Conservation (phyloP, 2,888 invertebrate species). For the Drosophila basisetae region DNA sequence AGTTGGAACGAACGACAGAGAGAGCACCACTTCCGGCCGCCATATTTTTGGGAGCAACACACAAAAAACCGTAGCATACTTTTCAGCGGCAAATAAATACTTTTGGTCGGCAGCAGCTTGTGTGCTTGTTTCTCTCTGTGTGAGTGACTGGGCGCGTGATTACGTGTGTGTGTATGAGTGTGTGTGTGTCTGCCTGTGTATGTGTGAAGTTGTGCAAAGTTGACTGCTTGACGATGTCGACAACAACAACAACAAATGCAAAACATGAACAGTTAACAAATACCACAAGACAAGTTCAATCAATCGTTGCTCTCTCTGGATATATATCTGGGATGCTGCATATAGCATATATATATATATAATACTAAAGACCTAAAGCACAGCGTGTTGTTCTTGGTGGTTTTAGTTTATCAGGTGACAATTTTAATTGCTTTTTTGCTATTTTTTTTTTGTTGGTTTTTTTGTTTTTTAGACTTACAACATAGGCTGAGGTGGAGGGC, state of each 20-base stretch:
- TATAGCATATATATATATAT: constrained; percentile 8
- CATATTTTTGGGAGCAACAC: constrained; percentile 31
- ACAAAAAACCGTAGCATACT: constrained; percentile 66
- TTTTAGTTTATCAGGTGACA: constrained; percentile 22
- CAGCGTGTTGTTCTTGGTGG: constrained; percentile 43
- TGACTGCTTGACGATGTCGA: constrained; percentile 43
- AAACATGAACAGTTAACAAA: constrained; percentile 55
- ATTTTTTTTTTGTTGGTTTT: constrained; percentile 18
- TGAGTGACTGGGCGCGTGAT: constrained; percentile 17
- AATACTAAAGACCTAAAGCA: constrained; percentile 36
- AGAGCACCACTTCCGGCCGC: constrained; percentile 39
- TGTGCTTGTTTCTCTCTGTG: constrained; percentile 22
- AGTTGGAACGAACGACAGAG: constrained; percentile 42
- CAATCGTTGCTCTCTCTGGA: constrained; percentile 44
- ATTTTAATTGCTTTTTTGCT: constrained; percentile 17
- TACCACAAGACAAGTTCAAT: constrained; percentile 56
- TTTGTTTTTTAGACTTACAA: constrained; percentile 87
- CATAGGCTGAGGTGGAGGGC: constrained; percentile 90
- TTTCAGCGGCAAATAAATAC: constrained; percentile 57
- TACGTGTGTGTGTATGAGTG: constrained; percentile 15
- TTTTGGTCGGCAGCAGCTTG: constrained; percentile 35
- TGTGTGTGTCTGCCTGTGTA: constrained; percentile 12
- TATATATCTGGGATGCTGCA: constrained; percentile 38
- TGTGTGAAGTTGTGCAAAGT: constrained; percentile 46
- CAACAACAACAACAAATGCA: constrained; percentile 55